A percentile compares a stretch with the other conserved stretches of the same genome.
phyloP scores from a whole-genome alignment of 2,888 invertebrate genomes.

The Caenorhabditis sp. region DNA sequence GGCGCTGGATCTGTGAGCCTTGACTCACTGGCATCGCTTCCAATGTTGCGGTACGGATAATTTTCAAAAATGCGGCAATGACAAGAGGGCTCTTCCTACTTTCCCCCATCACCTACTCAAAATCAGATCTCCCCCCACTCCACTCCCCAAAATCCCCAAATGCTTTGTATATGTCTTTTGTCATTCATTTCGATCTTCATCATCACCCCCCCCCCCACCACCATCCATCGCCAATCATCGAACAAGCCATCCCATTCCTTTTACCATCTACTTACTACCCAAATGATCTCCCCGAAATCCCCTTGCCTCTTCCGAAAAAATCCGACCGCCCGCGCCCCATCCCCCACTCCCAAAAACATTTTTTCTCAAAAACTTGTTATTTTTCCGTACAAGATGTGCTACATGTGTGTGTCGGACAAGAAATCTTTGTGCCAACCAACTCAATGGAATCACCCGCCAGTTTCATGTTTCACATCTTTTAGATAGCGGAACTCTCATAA shows the following conservation, averaged over 20 bases:
- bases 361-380: constrained; percentile 55
- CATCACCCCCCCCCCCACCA: constrained; percentile 17
- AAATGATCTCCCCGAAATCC: constrained; percentile 11
- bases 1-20: constrained; percentile 63
- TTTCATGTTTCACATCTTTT: constrained; percentile 59
- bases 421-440: constrained; percentile 30
- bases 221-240: too few relatives aligned
- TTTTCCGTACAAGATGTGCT: constrained; percentile 49
- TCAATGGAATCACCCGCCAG: too few relatives aligned
- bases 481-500: constrained; percentile 64
- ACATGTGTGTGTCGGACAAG: constrained; percentile 19
- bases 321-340: constrained; percentile 29
- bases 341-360: constrained; percentile 11
- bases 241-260: constrained; percentile 40
- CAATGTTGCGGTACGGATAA: constrained; percentile 72
- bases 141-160: constrained; percentile 2
- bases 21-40: constrained; percentile 65
- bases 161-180: constrained; percentile 52
- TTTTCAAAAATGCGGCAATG: constrained; percentile 9
- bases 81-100: constrained; percentile 21
- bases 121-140: constrained; percentile 4
- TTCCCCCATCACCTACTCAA: background rate
- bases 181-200: constrained; percentile 22
- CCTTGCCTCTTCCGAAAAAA: constrained; percentile 30
- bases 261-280: too few relatives aligned